These are phyloP conservation scores for Pseudomyrmex sp. DNA, from an alignment of 1,140 invertebrate genomes.

Conservation along the genomic window DNA sequence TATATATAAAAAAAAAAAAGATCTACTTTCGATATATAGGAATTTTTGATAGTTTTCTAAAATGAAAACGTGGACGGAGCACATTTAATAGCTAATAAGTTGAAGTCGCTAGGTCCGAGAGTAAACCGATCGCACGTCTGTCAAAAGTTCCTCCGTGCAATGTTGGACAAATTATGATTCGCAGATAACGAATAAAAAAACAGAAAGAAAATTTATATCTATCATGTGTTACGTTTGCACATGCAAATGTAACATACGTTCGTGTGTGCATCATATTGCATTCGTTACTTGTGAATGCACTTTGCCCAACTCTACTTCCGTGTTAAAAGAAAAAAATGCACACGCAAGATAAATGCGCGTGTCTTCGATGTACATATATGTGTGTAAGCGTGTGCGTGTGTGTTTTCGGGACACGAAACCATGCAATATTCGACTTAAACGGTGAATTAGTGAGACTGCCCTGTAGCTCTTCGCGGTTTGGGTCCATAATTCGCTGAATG, in stretches of 20 bases:
- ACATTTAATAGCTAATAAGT: slow-evolving; percentile 51
- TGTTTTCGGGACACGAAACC: slow-evolving; percentile 36
- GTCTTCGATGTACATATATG: neutral
- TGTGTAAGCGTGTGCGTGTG: neutral
- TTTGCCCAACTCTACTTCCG: slow-evolving; percentile 13
- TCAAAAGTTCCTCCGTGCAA: slow-evolving; percentile 67
- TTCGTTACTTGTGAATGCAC: neutral
- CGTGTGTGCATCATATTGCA: neutral
- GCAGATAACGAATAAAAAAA: neutral
- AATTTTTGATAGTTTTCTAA: slow-evolving; percentile 76
- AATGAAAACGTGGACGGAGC: slow-evolving; percentile 28
- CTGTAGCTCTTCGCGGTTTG: slow-evolving; percentile 40
- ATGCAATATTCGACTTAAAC: slow-evolving; percentile 61
- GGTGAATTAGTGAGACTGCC: slow-evolving; percentile 28
- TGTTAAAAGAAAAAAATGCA: neutral
- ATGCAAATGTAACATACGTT: neutral
- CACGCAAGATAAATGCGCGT: slow-evolving; percentile 17
- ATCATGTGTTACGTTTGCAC: neutral
- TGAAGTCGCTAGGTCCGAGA: slow-evolving; percentile 60
- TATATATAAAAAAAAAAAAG: slow-evolving; percentile 71
- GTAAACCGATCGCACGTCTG: slow-evolving; percentile 55
- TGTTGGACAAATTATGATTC: slow-evolving; percentile 20
- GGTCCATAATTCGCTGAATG: slow-evolving; percentile 45
- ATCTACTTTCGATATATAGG: slow-evolving; percentile 66
- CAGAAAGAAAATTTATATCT: neutral